Evolutionary conservation across 2,888 invertebrate species (phyloP).

Genomic region (Drepanosiphum platanoidis): DNA sequence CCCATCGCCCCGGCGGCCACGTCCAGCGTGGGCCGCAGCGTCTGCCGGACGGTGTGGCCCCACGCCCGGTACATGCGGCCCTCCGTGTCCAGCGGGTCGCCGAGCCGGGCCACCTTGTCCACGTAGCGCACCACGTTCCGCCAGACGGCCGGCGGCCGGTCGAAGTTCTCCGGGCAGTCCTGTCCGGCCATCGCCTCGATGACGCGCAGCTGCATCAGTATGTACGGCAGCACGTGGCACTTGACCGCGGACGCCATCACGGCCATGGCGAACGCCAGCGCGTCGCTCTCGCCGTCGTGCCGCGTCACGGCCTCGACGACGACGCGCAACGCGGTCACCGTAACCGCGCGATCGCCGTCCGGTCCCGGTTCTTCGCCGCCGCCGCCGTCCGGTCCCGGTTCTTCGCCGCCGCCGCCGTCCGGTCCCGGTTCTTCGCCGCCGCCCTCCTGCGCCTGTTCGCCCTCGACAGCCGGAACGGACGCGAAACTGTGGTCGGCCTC

Average conservation of each 20-base stretch:
- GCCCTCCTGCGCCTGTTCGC: too few species aligned
- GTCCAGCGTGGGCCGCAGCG: neutral
- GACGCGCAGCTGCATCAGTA: neutral
- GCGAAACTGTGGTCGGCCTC: neutral
- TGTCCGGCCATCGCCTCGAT: neutral
- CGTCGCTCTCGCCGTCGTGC: neutral
- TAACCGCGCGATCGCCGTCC: neutral
- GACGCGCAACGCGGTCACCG: neutral
- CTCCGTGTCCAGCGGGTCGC: neutral
- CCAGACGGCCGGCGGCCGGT: neutral
- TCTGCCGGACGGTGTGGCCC: neutral
- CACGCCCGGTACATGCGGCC: neutral
- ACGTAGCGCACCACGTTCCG: neutral
- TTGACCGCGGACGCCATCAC: neutral
- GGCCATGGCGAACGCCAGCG: neutral
- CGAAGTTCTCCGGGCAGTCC: neutral
- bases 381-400: neutral
- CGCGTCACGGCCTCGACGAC: neutral
- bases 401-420: neutral
- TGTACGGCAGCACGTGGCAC: neutral
- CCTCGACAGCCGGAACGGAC: neutral
- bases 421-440: neutral
- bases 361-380: too few species aligned
- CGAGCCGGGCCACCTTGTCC: neutral
- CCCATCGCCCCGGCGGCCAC: too few species aligned